Conservation (phyloP, 2,113 vertebrate genomes). For the Petromus typicus region DNA sequence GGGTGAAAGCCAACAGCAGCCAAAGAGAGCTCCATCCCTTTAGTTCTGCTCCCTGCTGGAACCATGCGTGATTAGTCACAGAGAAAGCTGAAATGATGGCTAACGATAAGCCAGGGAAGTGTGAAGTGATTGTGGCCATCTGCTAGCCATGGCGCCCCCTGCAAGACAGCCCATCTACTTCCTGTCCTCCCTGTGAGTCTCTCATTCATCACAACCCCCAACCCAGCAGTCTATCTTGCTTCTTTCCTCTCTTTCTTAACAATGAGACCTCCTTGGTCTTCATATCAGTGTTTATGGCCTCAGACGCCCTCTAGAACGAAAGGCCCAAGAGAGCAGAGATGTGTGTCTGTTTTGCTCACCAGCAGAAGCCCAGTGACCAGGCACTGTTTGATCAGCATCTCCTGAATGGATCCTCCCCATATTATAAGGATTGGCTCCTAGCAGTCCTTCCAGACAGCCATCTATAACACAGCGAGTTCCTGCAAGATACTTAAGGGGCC, state of each 20-base stretch:
- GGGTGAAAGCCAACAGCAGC: background rate
- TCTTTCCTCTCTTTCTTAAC: rapidly evolving
- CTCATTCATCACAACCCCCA: rapidly evolving
- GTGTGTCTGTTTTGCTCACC: too few species aligned
- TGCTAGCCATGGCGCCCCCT: rapidly evolving
- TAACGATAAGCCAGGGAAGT: rapidly evolving
- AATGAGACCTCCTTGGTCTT: too few species aligned
- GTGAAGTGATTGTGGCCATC: rapidly evolving
- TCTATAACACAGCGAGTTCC: rapidly evolving
- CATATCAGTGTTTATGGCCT: background rate
- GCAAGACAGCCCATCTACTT: rapidly evolving
- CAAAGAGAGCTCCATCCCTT: background rate
- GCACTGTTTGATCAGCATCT: rapidly evolving
- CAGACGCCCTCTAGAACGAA: background rate
- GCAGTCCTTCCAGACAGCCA: background rate
- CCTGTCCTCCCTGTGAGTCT: rapidly evolving
- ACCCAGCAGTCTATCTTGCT: background rate
- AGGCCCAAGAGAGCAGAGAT: background rate
- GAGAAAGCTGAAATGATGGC: background rate
- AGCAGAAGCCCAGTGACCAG: background rate
- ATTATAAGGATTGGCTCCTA: background rate
- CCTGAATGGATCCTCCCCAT: rapidly evolving
- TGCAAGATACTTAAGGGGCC: background rate
- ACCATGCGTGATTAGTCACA: background rate
- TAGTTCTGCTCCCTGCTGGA: background rate